phyloP scores from a whole-genome alignment of 2,888 invertebrate genomes.

The Dynastes grantii region DNA sequence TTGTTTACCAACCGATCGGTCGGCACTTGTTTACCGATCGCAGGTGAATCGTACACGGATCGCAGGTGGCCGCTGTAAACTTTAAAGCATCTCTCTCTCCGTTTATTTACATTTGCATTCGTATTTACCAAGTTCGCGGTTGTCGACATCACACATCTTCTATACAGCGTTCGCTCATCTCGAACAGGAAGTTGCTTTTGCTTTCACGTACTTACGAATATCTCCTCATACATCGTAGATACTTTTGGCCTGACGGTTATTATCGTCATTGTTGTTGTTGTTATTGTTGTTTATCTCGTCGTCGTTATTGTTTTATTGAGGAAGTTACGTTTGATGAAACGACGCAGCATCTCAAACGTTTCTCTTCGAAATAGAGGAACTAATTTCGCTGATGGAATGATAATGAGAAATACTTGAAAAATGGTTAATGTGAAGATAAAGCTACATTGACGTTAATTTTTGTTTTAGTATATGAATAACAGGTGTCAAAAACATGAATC shows the following conservation, averaged over 20 bases:
- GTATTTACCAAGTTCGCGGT: slow-evolving; percentile 10
- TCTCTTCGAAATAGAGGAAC: too few relatives aligned
- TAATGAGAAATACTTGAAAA: too few relatives aligned
- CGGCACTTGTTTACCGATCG: not conserved
- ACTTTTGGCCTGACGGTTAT: not conserved
- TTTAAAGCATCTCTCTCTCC: not conserved
- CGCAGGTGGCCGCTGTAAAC: not conserved
- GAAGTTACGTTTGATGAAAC: not conserved
- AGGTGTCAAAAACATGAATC: too few relatives aligned
- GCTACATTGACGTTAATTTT: too few relatives aligned
- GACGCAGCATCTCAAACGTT: too few relatives aligned
- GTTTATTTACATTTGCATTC: not conserved
- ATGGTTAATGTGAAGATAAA: too few relatives aligned
- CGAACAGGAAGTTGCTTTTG: slow-evolving; percentile 1
- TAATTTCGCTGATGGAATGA: too few relatives aligned
- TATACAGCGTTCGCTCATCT: not conserved
- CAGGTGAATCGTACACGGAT: slow-evolving; percentile 3
- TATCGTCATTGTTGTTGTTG: slow-evolving; percentile 1
- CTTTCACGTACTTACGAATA: not conserved
- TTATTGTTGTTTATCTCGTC: not conserved
- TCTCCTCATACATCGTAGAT: not conserved
- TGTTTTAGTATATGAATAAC: too few relatives aligned
- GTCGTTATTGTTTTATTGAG: slow-evolving; percentile 10
- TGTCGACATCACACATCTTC: not conserved
- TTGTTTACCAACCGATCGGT: not conserved